These are phyloP conservation scores for Drosophila algonquin DNA, from an alignment of 2,888 invertebrate species.

Conservation along the genomic window DNA sequence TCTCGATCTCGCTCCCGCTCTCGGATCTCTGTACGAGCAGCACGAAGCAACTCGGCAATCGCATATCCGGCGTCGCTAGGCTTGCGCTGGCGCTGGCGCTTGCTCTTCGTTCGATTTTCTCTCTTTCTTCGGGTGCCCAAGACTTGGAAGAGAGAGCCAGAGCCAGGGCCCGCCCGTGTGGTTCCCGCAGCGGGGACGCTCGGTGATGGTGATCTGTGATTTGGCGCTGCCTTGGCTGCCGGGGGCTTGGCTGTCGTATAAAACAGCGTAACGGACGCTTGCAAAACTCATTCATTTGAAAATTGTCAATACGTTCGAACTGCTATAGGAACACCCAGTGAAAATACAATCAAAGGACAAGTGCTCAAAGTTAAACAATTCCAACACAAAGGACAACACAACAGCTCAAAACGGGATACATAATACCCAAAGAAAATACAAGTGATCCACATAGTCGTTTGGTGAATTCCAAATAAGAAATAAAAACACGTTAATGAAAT, in stretches of 20 bases:
- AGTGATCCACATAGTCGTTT: constrained; percentile 7
- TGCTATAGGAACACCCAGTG: constrained; percentile 30
- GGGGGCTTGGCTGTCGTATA: constrained; percentile 58
- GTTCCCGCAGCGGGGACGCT: constrained; percentile 33
- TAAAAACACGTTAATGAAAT: constrained; percentile 83
- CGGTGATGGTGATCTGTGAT: constrained; percentile 30
- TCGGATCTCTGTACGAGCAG: neutral
- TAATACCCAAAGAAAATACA: neutral
- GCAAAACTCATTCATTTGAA: constrained; percentile 75
- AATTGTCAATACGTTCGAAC: constrained; percentile 75
- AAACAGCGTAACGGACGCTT: constrained; percentile 63
- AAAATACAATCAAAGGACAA: constrained; percentile 17
- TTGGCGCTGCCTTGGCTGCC: constrained; percentile 27
- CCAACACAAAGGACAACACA: constrained; percentile 1
- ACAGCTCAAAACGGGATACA: neutral
- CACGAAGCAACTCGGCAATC: neutral
- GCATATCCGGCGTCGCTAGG: constrained; percentile 27
- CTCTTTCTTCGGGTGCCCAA: constrained; percentile 20
- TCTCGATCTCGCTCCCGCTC: neutral
- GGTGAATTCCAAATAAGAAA: constrained; percentile 12
- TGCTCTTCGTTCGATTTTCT: constrained; percentile 31
- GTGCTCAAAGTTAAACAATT: constrained; percentile 17
- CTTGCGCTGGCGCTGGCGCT: neutral
- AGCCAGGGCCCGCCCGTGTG: constrained; percentile 33
- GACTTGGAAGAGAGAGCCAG: constrained; percentile 27